Conservation (phyloP, 2,888 invertebrate genomes). For the Polymixis lichenea region DNA sequence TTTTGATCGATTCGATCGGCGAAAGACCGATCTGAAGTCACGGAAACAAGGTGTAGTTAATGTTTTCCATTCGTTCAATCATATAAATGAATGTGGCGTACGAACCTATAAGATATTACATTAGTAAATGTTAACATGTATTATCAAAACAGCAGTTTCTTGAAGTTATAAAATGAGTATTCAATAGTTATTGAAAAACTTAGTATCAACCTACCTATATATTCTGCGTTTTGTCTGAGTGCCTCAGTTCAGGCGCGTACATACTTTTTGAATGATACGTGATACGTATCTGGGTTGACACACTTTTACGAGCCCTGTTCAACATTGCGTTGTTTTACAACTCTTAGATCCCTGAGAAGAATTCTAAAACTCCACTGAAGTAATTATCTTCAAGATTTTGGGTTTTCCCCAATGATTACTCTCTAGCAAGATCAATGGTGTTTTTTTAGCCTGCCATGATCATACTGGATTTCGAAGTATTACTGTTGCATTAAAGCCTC, state of each 20-base stretch:
- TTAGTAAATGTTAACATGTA: background rate
- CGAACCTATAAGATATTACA: background rate
- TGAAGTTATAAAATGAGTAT: background rate
- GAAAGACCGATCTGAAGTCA: constrained; percentile 23
- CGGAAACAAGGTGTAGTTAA: constrained; percentile 1
- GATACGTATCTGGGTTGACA: constrained; percentile 64
- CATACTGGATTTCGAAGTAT: background rate
- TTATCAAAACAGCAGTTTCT: background rate
- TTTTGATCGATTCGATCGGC: constrained; percentile 39
- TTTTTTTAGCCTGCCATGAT: background rate
- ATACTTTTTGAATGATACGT: constrained; percentile 69
- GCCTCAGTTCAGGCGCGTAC: constrained; percentile 41
- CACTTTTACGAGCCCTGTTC: constrained; percentile 59
- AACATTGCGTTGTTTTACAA: constrained; percentile 54
- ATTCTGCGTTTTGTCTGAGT: constrained; percentile 8
- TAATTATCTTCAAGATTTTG: constrained; percentile 13
- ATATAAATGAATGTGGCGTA: background rate
- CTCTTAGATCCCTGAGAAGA: constrained; percentile 35
- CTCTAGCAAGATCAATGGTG: background rate
- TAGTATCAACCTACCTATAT: background rate
- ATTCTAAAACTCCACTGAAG: constrained; percentile 36
- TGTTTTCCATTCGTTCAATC: constrained; percentile 18
- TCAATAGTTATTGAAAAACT: constrained; percentile 16
- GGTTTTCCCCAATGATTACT: constrained; percentile 10
- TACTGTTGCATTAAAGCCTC: background rate